Conservation (phyloP, 2,113 vertebrate species). For the Prietella phreatophila region DNA sequence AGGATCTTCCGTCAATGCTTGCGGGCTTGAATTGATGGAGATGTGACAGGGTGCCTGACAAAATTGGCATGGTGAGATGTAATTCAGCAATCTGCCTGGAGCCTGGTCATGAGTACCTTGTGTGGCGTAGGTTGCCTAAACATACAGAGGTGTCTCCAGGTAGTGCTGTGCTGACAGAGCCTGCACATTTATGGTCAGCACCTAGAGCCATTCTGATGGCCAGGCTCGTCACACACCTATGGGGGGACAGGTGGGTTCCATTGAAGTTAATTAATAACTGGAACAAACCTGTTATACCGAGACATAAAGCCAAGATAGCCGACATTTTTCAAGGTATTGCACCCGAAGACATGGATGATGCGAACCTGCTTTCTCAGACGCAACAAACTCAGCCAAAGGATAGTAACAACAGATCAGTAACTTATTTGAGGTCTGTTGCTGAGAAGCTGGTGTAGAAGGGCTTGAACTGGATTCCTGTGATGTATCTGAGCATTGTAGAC, state of each 20-base stretch:
- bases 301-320: constrained; percentile 47
- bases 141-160: constrained; percentile 11
- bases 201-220: constrained; percentile 26
- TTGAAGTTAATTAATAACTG: constrained; percentile 36
- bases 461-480: too few relatives aligned
- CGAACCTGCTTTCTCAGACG: too few relatives aligned
- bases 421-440: too few relatives aligned
- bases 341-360: too few relatives aligned
- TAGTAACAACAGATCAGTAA: too few relatives aligned
- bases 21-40: constrained; percentile 34
- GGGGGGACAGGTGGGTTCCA: constrained; percentile 47
- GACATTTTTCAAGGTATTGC: neutral
- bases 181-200: constrained; percentile 9
- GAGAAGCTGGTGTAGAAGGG: too few relatives aligned
- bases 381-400: too few relatives aligned
- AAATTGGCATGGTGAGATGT: constrained; percentile 41
- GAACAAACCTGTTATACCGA: constrained; percentile 29
- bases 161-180: constrained; percentile 45
- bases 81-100: constrained; percentile 29
- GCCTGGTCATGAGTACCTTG: constrained; percentile 22
- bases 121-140: constrained; percentile 38
- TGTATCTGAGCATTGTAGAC: too few relatives aligned
- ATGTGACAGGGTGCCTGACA: constrained; percentile 22
- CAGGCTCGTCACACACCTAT: constrained; percentile 6
- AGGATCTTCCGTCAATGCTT: constrained; percentile 7